A percentile compares a stretch with the other conserved stretches of the same genome.
Conservation (phyloP, 2,113 vertebrate genomes). For the Pao palembangensis region DNA sequence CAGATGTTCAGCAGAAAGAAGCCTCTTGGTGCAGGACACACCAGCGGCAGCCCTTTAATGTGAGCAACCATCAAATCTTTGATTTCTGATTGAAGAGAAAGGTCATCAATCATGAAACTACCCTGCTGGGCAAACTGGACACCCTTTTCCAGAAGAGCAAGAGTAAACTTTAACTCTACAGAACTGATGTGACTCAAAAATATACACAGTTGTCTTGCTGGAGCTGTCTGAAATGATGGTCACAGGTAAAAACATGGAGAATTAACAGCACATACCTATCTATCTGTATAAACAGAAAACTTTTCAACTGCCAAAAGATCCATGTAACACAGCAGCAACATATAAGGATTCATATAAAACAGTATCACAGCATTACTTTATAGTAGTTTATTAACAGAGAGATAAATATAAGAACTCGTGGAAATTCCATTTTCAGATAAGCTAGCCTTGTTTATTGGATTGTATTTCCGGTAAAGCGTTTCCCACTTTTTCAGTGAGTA, state of each 20-base stretch:
- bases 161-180: constrained; percentile 16
- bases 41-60: constrained; percentile 63
- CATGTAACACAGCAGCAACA: too few relatives aligned
- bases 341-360: too few relatives aligned
- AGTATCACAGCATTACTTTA: too few relatives aligned
- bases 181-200: not conserved
- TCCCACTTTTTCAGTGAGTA: constrained; percentile 12
- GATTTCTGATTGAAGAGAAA: constrained; percentile 70
- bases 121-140: constrained; percentile 39
- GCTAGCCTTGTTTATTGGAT: not conserved
- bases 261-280: too few relatives aligned
- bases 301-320: too few relatives aligned
- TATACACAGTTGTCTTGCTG: too few relatives aligned
- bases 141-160: constrained; percentile 47
- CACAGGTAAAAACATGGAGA: too few relatives aligned
- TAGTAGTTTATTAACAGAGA: too few relatives aligned
- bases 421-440: too few relatives aligned
- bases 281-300: too few relatives aligned
- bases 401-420: too few relatives aligned
- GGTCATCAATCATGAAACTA: constrained; percentile 50
- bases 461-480: not conserved
- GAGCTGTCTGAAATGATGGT: too few relatives aligned
- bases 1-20: constrained; percentile 62
- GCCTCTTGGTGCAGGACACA: constrained; percentile 54
- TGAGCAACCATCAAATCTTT: constrained; percentile 58